Base-by-base conservation (phyloP, 2,113 vertebrate species). In the Aldabrachelys gigantea region DNA sequence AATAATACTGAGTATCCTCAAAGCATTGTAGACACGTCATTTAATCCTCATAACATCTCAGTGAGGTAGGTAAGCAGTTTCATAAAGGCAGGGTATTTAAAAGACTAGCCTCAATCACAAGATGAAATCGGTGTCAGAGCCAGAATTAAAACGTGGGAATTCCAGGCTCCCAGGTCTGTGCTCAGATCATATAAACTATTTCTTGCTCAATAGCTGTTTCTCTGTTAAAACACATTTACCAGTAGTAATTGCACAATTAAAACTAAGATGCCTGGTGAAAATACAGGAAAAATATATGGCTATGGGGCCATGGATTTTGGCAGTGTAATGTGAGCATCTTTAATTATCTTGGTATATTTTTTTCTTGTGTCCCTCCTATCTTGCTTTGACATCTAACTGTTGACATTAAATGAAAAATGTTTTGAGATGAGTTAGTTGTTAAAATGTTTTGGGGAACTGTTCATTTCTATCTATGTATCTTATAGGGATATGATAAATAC, bases 231-330 rank as follows among this genome's bases (percentile, higher is more conserved):
- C 21, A 44, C 6, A 76, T 25, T 76, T 44, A 44, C 72, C 38
- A 44, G n/a, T 13, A 76, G 38, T 44, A 76, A 44, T 76, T 76
- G 38, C 38, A 41, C 7, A 65, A 65, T 31, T 65, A 69, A n/a
- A 44, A 89, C 56, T 56, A 69, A 84, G 47, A 50, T 75, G 38
- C 79, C 54, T 85, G 53, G 50, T 76, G 75, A 84, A 94, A 85
- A 80, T n/a, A 52, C 11, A 89, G 82, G 49, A 80, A 82, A 38
- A 83, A 44, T 3, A 38, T 72, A 65, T 84, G 76, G 22, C 75
- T 14, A 38, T 19, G 3, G 10, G 82, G 80, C 81, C 14, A 4
- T 4, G 29, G 80, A 82, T 88, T 84, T 89, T 81, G 92, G 79
- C 78, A 88, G 29, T 57, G 75, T 90, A 87, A 89, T 12, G 0